Evolutionary conservation across 2,888 invertebrate species (phyloP), one percentile per base, ranked within the genome.

Genomic region (Polietes domitor): DNA sequence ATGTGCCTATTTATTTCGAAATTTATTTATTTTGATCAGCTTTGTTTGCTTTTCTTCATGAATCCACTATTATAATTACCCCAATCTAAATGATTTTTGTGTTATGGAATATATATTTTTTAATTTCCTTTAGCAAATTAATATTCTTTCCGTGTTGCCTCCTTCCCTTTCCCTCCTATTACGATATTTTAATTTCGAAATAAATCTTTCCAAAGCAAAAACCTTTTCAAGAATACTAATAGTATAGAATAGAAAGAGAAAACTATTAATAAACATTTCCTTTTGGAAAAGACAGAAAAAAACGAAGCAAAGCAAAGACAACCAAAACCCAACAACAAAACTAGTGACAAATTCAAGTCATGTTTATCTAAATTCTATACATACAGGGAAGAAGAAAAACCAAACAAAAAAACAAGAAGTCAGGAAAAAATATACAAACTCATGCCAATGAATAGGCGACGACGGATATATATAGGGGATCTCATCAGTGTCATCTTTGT

Each of bases 291-390:
- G 5, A 32, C 32, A 53, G 61, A 77, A 70, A 70, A 37, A 3
- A 37, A 37, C n/a, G 12, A 37, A 3, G 10, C 37, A 9, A 37
- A 32, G 41, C 0, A 55, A 73, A 43, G 26, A 28, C 28, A n/a
- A 28, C 15, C 43, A 32, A 72, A 72, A 2, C 17, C 24, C 3
- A 15, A 47, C 32, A 17, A 72, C 61, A 77, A 70, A 70, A 63
- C 70, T 80, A 83, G 77, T 84, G 75, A 84, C 78, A 81, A 81
- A 78, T 81, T 84, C 83, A 80, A 84, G 83, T 84, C 83, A 84
- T 81, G 80, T 84, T 81, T 78, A 61, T 24, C 26, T 58, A 68
- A 68, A 68, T 58, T 26, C 43, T 61, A 43, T 58, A n/a, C 32
- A 68, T 37, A 70, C 58, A 28, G 19, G n/a, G n/a, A 75, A 28